A percentile compares a stretch with the other conserved stretches of the same genome.
These are phyloP conservation scores for Drosophila sucinea DNA, from an alignment of 1,140 invertebrate species.

Conservation along the genomic window DNA sequence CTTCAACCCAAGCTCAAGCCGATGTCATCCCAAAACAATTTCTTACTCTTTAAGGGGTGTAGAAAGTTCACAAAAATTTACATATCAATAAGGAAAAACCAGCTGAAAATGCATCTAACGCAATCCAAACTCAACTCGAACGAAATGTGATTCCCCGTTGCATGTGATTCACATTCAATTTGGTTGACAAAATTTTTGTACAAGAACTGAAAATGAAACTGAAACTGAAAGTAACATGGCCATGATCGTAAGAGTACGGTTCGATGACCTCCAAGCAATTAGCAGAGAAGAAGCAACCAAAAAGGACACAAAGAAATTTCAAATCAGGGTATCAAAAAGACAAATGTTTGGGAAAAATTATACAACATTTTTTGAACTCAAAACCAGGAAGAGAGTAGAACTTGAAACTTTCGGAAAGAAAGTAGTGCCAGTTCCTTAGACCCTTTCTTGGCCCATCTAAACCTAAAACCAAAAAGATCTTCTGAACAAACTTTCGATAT, in stretches of 20 bases:
- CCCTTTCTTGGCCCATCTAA: neutral
- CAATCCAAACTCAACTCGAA: neutral
- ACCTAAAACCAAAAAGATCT: neutral
- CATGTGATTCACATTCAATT: neutral
- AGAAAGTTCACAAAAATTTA: neutral
- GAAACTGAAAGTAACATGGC: constrained; percentile 6
- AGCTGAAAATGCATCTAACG: neutral
- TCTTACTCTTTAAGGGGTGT: no score
- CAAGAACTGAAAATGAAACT: constrained; percentile 2
- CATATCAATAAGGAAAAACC: neutral
- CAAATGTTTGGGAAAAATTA: no score
- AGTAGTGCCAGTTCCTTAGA: no score
- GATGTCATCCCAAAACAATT: neutral
- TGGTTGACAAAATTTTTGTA: neutral
- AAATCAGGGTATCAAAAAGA: no score
- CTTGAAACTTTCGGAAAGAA: no score
- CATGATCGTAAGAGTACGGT: neutral
- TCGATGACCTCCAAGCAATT: neutral
- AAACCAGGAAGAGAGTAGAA: no score
- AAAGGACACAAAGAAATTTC: no score
- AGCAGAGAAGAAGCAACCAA: neutral
- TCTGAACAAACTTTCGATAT: constrained; percentile 4
- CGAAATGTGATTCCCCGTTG: constrained; percentile 4
- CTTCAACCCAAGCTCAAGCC: no score
- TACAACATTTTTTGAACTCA: no score